Evolutionary conservation across 2,888 invertebrate species (phyloP).

Genomic region (Phytoseiulus persimilis): DNA sequence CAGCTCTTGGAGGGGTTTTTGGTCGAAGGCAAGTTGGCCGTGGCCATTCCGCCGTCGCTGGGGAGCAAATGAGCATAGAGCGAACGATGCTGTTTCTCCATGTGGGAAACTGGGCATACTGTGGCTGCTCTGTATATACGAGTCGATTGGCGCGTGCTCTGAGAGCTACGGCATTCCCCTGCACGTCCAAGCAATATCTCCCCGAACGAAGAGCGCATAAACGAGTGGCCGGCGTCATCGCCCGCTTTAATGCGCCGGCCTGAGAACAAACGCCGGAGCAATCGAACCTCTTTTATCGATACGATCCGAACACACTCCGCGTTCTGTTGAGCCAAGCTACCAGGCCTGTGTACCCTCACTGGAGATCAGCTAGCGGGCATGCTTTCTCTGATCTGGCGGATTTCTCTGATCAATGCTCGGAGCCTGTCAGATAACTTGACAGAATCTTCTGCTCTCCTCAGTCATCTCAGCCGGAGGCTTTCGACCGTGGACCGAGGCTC

Average conservation of each 20-base stretch:
- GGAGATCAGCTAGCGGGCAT: too few relatives aligned
- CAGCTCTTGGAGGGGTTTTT: neutral
- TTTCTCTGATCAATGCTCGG: too few relatives aligned
- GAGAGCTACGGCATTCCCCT: neutral
- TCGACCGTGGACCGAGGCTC: too few relatives aligned
- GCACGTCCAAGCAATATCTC: neutral
- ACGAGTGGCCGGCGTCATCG: neutral
- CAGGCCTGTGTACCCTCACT: too few relatives aligned
- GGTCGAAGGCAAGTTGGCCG: neutral
- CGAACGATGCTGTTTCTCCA: neutral
- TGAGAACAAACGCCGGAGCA: neutral
- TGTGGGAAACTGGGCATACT: neutral
- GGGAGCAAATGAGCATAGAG: neutral
- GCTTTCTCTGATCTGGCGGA: too few relatives aligned
- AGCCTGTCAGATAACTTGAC: too few relatives aligned
- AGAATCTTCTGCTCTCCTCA: too few relatives aligned
- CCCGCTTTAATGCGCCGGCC: neutral
- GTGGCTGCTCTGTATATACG: neutral
- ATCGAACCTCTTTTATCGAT: neutral
- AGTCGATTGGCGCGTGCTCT: neutral
- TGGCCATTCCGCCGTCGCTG: neutral
- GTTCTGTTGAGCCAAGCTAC: too few relatives aligned
- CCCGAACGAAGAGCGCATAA: neutral
- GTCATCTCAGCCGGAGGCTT: too few relatives aligned
- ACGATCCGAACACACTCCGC: neutral